These are phyloP conservation scores for Aphidius colemani DNA, from an alignment of 2,888 invertebrate genomes.

Conservation along the genomic window DNA sequence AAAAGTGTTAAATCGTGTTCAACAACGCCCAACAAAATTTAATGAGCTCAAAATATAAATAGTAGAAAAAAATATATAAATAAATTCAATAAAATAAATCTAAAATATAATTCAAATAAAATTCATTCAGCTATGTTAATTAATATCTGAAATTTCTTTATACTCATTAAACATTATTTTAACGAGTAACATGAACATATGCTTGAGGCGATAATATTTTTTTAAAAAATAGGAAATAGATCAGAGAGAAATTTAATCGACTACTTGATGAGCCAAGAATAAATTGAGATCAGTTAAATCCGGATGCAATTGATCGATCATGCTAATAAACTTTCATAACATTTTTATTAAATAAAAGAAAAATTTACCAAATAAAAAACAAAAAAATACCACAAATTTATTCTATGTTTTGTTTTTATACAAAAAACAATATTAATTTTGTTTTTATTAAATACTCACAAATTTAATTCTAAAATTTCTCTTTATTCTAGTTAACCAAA, in stretches of 20 bases:
- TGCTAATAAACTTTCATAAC: no score
- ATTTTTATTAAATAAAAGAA: no score
- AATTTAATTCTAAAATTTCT: not conserved
- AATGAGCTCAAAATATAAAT: constrained; percentile 7
- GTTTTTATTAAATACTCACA: not conserved
- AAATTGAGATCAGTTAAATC: constrained; percentile 14
- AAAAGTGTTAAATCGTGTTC: constrained; percentile 6
- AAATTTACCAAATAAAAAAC: no score
- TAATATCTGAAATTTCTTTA: no score
- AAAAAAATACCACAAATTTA: no score
- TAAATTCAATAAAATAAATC: not conserved
- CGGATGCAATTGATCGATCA: no score
- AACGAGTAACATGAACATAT: not conserved
- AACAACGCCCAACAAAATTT: constrained; percentile 11
- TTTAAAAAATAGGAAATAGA: not conserved
- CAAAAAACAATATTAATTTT: not conserved
- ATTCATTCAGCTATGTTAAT: not conserved
- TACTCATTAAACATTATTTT: no score
- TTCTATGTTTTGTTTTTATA: no score
- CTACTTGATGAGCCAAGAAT: constrained; percentile 10
- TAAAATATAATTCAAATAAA: not conserved
- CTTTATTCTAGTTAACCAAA: not conserved
- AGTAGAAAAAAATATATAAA: constrained; percentile 14
- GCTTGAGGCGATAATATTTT: not conserved
- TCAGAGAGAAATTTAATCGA: constrained; percentile 38